Percentiles rank a stretch among this genome's conserved stretches.
phyloP scores from a whole-genome alignment of 2,888 invertebrate genomes.

The Oxyscelio sp. region DNA sequence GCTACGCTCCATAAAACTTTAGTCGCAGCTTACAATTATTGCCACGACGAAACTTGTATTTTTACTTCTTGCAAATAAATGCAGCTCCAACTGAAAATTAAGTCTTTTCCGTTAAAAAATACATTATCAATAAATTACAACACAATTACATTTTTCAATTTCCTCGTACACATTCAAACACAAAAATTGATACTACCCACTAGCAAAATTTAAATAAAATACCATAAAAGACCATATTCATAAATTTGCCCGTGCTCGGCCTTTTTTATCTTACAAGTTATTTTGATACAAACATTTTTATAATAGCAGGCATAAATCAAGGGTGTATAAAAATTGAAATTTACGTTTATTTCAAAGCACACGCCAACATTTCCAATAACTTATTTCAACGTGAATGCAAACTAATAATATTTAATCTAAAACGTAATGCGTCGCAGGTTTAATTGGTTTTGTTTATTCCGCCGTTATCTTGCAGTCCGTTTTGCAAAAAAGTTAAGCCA shows the following conservation, averaged over 20 bases:
- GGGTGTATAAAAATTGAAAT: slow-evolving; percentile 4
- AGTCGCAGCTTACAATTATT: background rate
- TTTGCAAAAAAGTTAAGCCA: slow-evolving; percentile 29
- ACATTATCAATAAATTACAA: background rate
- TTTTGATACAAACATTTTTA: slow-evolving; percentile 5
- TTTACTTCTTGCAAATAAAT: background rate
- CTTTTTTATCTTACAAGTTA: background rate
- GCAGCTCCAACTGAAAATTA: too few relatives aligned
- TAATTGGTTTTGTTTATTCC: slow-evolving; percentile 36
- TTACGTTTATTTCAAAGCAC: background rate
- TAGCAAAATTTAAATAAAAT: background rate
- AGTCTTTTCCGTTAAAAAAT: too few relatives aligned
- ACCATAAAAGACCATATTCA: background rate
- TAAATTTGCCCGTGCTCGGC: background rate
- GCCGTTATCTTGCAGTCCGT: background rate
- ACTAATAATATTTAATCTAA: slow-evolving; percentile 14
- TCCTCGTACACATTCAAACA: too few relatives aligned
- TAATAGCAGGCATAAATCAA: background rate
- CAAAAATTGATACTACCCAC: background rate
- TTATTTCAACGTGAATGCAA: background rate
- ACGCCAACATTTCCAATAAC: background rate
- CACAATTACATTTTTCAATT: background rate
- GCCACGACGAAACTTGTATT: background rate
- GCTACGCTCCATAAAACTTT: slow-evolving; percentile 19
- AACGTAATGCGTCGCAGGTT: background rate